phyloP scores from a whole-genome alignment of 2,113 vertebrate genomes.

The zebrafish (Danio rerio) region DNA sequence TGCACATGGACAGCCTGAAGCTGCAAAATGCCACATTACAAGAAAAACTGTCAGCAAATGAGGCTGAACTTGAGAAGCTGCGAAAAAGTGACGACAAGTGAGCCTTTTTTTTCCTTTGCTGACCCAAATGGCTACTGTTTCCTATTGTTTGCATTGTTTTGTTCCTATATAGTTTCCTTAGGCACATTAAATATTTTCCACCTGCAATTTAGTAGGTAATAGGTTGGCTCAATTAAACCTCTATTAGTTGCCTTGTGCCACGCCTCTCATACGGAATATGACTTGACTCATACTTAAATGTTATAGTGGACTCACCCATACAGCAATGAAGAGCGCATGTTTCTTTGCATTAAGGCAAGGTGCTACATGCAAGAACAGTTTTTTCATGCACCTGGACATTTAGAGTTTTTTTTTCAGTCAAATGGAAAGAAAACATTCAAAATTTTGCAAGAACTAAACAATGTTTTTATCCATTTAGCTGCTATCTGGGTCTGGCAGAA shows the following conservation, averaged over 20 bases:
- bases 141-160: background rate
- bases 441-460: no score
- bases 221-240: background rate
- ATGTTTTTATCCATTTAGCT: no score
- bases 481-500: no score
- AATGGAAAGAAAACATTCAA: no score
- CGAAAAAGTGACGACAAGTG: conserved; percentile 76
- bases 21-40: conserved; percentile 78
- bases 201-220: background rate
- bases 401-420: no score
- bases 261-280: background rate
- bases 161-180: background rate
- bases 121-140: background rate
- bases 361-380: no score
- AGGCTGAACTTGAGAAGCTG: conserved; percentile 79
- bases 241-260: background rate
- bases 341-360: background rate
- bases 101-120: conserved; percentile 49
- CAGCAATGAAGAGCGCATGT: background rate
- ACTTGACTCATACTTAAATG: background rate
- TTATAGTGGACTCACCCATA: background rate
- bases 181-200: background rate
- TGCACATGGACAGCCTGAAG: conserved; percentile 79
- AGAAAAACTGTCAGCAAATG: conserved; percentile 76
- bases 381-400: no score